phyloP scores from a whole-genome alignment of 2,797 vertebrate species.

The Sebastes elongatus region DNA sequence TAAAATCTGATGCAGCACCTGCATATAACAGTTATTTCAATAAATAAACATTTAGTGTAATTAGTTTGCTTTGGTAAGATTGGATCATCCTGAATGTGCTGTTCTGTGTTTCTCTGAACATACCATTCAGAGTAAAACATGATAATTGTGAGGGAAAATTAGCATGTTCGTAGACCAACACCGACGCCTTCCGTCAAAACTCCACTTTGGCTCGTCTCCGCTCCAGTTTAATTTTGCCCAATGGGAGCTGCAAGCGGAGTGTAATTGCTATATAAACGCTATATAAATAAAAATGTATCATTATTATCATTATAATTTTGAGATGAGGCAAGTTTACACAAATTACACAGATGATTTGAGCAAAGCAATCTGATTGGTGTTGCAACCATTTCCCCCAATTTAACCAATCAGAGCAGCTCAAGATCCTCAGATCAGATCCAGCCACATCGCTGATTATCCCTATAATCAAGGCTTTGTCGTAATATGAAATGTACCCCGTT shows the following conservation, averaged over 20 bases:
- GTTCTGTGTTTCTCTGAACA: neutral
- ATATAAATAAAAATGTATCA: constrained; percentile 39
- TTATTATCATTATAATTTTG: constrained; percentile 17
- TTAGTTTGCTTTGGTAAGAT: neutral
- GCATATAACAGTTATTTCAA: neutral
- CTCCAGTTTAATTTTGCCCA: constrained; percentile 33
- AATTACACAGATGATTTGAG: constrained; percentile 31
- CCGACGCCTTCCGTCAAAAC: neutral
- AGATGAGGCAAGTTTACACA: constrained; percentile 5
- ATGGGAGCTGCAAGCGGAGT: constrained; percentile 41
- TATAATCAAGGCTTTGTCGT: constrained; percentile 24
- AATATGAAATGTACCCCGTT: neutral
- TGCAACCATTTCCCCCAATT: constrained; percentile 8
- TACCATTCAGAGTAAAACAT: neutral
- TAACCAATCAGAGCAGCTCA: constrained; percentile 27
- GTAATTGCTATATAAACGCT: constrained; percentile 36
- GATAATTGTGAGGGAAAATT: constrained; percentile 4
- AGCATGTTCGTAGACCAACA: constrained; percentile 1
- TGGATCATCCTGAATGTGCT: neutral
- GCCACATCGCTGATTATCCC: constrained; percentile 31
- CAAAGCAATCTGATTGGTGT: constrained; percentile 28
- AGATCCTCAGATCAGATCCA: constrained; percentile 4
- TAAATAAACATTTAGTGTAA: neutral
- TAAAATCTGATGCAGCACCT: neutral
- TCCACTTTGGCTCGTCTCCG: constrained; percentile 4